Evolutionary conservation across 2,888 invertebrate species (phyloP).

Genomic region (Ormyrus labotus): DNA sequence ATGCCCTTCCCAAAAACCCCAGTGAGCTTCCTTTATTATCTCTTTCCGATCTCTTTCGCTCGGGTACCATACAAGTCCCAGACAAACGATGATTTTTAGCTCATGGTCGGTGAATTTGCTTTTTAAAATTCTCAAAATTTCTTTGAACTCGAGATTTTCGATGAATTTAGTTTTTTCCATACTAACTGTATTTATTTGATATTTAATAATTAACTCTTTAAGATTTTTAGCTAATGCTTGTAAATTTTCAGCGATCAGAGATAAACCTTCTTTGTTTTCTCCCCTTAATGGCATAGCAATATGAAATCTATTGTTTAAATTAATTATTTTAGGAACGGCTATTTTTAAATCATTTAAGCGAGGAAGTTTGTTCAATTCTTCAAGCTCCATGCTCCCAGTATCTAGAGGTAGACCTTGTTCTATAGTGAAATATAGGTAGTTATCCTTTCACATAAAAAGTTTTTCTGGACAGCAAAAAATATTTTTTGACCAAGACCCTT

Average conservation of each 20-base stretch:
- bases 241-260: not conserved
- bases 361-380: not conserved
- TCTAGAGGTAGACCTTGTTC: not conserved
- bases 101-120: not conserved
- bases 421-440: not conserved
- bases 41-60: not conserved
- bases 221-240: not conserved
- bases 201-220: not conserved
- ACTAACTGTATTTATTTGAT: not conserved
- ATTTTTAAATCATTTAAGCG: not conserved
- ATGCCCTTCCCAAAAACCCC: constrained; percentile 49
- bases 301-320: not conserved
- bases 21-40: constrained; percentile 43
- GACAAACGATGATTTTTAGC: constrained; percentile 7
- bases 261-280: not conserved
- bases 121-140: not conserved
- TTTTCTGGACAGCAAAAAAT: not conserved
- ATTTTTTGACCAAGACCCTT: not conserved
- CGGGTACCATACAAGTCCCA: not conserved
- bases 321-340: not conserved
- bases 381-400: not conserved
- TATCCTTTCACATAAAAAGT: not conserved
- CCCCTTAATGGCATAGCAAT: not conserved
- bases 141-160: not conserved
- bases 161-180: not conserved